These are phyloP conservation scores for Pterocles gutturalis DNA, from an alignment of 2,113 vertebrate species.

Conservation along the genomic window DNA sequence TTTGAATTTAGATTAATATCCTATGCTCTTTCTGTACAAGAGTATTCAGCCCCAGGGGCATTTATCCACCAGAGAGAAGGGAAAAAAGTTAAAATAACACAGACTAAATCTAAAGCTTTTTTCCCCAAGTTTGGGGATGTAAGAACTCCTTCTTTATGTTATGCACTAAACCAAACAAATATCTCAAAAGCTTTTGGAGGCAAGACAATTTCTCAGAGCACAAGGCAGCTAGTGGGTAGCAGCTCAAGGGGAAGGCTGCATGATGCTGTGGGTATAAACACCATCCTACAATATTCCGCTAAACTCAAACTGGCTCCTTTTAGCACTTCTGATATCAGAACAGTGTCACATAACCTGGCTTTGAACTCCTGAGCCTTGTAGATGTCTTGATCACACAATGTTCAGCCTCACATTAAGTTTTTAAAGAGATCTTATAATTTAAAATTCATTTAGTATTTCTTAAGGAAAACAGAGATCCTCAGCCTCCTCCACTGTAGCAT, in stretches of 20 bases:
- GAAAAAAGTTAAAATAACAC: background rate
- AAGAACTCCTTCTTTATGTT: background rate
- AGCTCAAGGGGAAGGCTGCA: background rate
- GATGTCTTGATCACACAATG: background rate
- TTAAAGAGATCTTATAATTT: background rate
- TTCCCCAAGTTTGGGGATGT: background rate
- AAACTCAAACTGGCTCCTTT: background rate
- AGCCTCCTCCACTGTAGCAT: background rate
- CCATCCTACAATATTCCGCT: accelerated
- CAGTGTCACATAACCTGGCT: background rate
- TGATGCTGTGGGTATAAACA: accelerated
- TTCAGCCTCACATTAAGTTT: background rate
- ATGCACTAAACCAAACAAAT: background rate
- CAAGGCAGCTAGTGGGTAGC: background rate
- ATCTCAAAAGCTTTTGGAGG: background rate
- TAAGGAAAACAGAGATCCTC: background rate
- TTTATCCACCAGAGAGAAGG: background rate
- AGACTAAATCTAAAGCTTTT: background rate
- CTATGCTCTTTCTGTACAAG: background rate
- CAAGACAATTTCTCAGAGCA: background rate
- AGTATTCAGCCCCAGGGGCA: background rate
- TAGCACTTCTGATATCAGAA: background rate
- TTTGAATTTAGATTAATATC: background rate
- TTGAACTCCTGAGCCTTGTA: background rate
- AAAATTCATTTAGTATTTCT: background rate